Conservation (phyloP, 2,113 vertebrate genomes). For the Seriola quinqueradiata region DNA sequence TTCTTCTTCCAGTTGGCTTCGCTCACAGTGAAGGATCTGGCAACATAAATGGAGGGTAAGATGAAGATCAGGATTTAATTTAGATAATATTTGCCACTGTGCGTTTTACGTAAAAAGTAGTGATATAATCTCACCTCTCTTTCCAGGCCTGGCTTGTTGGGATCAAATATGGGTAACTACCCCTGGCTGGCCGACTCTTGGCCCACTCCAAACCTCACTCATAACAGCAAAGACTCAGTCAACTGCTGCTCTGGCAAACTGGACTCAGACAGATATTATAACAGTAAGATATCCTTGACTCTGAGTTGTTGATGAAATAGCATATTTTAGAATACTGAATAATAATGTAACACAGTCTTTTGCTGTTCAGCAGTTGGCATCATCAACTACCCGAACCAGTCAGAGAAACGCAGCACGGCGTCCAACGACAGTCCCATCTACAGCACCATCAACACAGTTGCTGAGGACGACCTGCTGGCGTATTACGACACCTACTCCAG, state of each 20-base stretch:
- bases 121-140: conserved; percentile 18
- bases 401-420: conserved; percentile 84
- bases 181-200: conserved; percentile 94
- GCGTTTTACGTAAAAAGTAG: conserved; percentile 1
- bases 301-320: neutral
- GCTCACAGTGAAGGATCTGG: conserved; percentile 87
- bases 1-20: conserved; percentile 85
- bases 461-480: conserved; percentile 85
- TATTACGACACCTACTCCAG: conserved; percentile 85
- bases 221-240: conserved; percentile 86
- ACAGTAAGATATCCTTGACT: conserved; percentile 84
- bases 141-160: conserved; percentile 86
- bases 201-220: conserved; percentile 85
- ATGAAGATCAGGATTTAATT: conserved; percentile 22
- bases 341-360: neutral
- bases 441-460: conserved; percentile 90
- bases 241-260: conserved; percentile 85
- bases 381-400: conserved; percentile 89
- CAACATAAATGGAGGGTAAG: conserved; percentile 90
- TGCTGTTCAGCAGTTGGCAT: conserved; percentile 87
- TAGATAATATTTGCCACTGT: neutral
- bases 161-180: conserved; percentile 86
- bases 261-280: conserved; percentile 92
- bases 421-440: conserved; percentile 91
- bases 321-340: neutral